phyloP scores from a whole-genome alignment of 1,140 invertebrate species.

The Drosophila ficusphila region DNA sequence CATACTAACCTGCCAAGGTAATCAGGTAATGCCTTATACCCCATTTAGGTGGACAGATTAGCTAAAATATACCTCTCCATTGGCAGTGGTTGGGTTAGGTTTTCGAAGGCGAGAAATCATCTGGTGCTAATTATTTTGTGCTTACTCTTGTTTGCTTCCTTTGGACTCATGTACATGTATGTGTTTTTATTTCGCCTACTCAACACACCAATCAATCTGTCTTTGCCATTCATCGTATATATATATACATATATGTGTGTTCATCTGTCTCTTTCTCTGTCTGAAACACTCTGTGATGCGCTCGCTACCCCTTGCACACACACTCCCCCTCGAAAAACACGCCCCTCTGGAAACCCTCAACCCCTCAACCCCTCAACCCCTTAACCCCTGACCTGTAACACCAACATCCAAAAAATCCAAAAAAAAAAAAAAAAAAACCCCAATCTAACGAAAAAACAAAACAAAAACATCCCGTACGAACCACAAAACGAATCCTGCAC shows the following conservation, averaged over 20 bases:
- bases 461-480: slow-evolving; percentile 2
- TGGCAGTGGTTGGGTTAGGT: background rate
- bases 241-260: slow-evolving; percentile 29
- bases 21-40: background rate
- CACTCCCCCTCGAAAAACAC: background rate
- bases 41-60: background rate
- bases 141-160: slow-evolving; percentile 25
- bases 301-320: slow-evolving; percentile 48
- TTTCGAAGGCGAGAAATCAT: slow-evolving; percentile 7
- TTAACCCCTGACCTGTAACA: background rate
- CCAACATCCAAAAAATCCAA: background rate
- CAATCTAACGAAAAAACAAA: background rate
- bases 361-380: background rate
- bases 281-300: slow-evolving; percentile 44
- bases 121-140: slow-evolving; percentile 67
- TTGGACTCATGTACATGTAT: slow-evolving; percentile 2
- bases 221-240: slow-evolving; percentile 19
- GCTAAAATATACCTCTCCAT: background rate
- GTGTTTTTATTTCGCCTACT: slow-evolving; percentile 12
- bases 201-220: slow-evolving; percentile 18
- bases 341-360: background rate
- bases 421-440: background rate
- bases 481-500: slow-evolving; percentile 36
- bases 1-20: too few species aligned
- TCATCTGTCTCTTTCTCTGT: slow-evolving; percentile 49